Evolutionary conservation across 2,797 vertebrate species (phyloP).

Genomic region (Sebastes baramenuke): DNA sequence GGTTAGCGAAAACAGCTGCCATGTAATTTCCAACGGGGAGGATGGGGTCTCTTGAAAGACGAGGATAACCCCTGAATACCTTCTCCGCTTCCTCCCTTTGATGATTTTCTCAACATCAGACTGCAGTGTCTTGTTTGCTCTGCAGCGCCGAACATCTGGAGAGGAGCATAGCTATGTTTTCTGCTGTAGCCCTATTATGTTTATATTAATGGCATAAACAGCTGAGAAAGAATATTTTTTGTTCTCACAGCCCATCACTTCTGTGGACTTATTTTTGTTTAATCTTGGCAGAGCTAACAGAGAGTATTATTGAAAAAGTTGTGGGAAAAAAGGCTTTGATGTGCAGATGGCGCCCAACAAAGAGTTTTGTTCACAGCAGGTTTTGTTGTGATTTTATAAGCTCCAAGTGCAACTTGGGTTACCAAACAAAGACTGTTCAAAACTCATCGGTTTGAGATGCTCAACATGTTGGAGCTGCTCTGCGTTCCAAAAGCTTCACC

Average conservation of each 20-base stretch:
- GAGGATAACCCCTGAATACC: constrained; percentile 51
- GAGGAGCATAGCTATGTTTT: constrained; percentile 7
- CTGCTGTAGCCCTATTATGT: constrained; percentile 19
- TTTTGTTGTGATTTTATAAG: constrained; percentile 66
- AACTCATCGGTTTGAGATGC: constrained; percentile 38
- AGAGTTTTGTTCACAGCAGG: constrained; percentile 49
- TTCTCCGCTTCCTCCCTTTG: constrained; percentile 44
- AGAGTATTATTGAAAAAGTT: constrained; percentile 26
- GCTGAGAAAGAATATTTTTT: constrained; percentile 50
- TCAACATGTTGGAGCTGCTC: constrained; percentile 54
- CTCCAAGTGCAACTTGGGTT: constrained; percentile 65
- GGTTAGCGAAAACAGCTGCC: constrained; percentile 64
- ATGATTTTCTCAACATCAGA: constrained; percentile 58
- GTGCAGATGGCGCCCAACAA: constrained; percentile 58
- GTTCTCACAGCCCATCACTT: constrained; percentile 36
- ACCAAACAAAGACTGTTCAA: constrained; percentile 55
- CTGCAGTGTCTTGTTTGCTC: constrained; percentile 38
- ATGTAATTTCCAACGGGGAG: constrained; percentile 53
- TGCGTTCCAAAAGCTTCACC: constrained; percentile 60
- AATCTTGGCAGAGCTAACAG: constrained; percentile 41
- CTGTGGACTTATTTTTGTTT: constrained; percentile 19
- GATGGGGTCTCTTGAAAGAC: constrained; percentile 24
- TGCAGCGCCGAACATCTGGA: constrained; percentile 55
- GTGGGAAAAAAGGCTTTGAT: constrained; percentile 59
- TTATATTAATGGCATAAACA: constrained; percentile 55